Percentiles rank a stretch among this genome's conserved stretches.
Evolutionary conservation across 1,140 invertebrate species (phyloP).

Genomic region (Aleiodes sp.): DNA sequence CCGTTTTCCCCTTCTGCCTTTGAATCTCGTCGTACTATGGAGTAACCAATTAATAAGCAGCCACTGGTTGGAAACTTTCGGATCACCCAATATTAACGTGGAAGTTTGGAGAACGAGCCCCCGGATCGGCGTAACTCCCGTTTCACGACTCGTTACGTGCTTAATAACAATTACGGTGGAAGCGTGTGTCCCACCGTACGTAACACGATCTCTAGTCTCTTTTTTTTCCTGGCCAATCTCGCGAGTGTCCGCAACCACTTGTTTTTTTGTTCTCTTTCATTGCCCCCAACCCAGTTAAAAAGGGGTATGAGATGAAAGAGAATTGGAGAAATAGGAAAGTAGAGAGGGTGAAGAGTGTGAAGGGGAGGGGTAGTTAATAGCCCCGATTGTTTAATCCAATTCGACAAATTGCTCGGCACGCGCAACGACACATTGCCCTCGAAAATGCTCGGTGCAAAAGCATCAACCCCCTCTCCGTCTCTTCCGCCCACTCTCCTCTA

Average conservation of each 20-base stretch:
- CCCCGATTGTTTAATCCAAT: slow-evolving; percentile 60
- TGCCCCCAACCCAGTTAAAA: not conserved
- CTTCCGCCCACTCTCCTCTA: too few species aligned
- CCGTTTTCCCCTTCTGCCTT: not conserved
- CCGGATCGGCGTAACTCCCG: slow-evolving; percentile 29
- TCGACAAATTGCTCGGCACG: slow-evolving; percentile 49
- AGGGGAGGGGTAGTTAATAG: slow-evolving; percentile 19
- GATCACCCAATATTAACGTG: slow-evolving; percentile 27
- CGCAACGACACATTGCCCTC: slow-evolving; percentile 28
- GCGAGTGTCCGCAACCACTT: slow-evolving; percentile 23
- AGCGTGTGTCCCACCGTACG: slow-evolving; percentile 9
- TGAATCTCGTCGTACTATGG: not conserved
- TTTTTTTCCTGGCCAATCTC: slow-evolving; percentile 21
- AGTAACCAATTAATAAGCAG: slow-evolving; percentile 33
- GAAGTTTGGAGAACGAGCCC: slow-evolving; percentile 23
- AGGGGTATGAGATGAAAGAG: not conserved
- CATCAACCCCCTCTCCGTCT: too few species aligned
- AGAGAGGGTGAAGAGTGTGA: too few species aligned
- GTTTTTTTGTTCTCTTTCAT: not conserved
- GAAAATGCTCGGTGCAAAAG: slow-evolving; percentile 23
- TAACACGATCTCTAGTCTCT: not conserved
- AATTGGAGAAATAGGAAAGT: not conserved
- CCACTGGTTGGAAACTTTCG: slow-evolving; percentile 29
- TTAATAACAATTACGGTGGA: slow-evolving; percentile 35
- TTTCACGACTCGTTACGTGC: slow-evolving; percentile 37